Evolutionary conservation across 2,113 vertebrate species (phyloP).

Genomic region (Halichoerus grypus): DNA sequence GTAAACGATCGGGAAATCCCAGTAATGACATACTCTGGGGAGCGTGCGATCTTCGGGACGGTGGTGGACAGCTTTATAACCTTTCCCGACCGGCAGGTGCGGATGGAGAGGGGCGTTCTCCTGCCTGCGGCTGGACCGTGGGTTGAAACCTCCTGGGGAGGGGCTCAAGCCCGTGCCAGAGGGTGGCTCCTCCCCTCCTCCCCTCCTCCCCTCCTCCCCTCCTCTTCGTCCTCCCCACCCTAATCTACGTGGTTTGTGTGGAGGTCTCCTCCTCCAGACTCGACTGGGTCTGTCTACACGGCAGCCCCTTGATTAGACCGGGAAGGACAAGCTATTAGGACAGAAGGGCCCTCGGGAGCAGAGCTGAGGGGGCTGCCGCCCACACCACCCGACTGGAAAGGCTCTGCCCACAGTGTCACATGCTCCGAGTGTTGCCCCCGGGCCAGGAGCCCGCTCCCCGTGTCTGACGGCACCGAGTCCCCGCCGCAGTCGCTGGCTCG

Average conservation of each 20-base stretch:
- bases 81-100: too few relatives aligned
- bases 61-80: neutral
- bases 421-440: accelerated
- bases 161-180: neutral
- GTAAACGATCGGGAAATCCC: neutral
- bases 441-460: neutral
- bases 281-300: neutral
- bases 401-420: neutral
- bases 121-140: neutral
- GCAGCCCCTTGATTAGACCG: neutral
- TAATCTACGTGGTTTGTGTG: too few relatives aligned
- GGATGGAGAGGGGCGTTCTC: neutral
- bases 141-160: too few relatives aligned
- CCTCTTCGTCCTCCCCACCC: too few relatives aligned
- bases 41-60: too few relatives aligned
- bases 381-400: neutral
- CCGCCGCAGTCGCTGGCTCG: neutral
- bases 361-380: neutral
- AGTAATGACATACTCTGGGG: neutral
- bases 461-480: neutral
- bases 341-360: neutral
- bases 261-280: neutral
- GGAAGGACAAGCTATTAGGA: neutral
- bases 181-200: neutral
- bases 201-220: neutral